A percentile compares a stretch with the other conserved stretches of the same genome.
These are phyloP conservation scores for Pangasius djambal DNA, from an alignment of 2,797 vertebrate genomes.

Conservation along the genomic window DNA sequence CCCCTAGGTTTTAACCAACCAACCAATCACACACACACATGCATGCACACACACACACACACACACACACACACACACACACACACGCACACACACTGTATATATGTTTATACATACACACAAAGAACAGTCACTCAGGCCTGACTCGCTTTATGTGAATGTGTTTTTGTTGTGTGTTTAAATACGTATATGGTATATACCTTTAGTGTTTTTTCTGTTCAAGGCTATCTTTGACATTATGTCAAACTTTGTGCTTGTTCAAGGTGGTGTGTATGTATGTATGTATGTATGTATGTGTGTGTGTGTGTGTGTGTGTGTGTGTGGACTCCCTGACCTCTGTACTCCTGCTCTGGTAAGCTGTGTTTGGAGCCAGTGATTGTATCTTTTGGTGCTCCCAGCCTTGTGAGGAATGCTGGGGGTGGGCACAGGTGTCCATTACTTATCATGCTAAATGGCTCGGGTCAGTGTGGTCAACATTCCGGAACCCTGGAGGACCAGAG, in stretches of 20 bases:
- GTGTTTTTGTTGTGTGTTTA: slow-evolving; percentile 11
- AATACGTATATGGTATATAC: slow-evolving; percentile 1
- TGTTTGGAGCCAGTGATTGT: slow-evolving; percentile 53
- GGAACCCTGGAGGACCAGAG: slow-evolving; percentile 50
- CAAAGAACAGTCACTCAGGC: slow-evolving; percentile 13
- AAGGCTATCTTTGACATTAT: slow-evolving; percentile 52
- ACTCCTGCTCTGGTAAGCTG: slow-evolving; percentile 21
- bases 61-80: slow-evolving; percentile 20
- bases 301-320: slow-evolving; percentile 14
- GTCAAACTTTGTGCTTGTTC: slow-evolving; percentile 1
- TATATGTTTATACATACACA: not conserved
- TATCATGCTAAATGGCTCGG: slow-evolving; percentile 55
- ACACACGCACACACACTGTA: slow-evolving; percentile 4
- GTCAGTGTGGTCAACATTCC: slow-evolving; percentile 59
- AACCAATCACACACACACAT: slow-evolving; percentile 32
- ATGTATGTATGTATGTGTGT: slow-evolving; percentile 5
- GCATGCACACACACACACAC: slow-evolving; percentile 28
- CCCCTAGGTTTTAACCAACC: slow-evolving; percentile 2
- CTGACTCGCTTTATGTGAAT: slow-evolving; percentile 14
- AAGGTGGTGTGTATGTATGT: slow-evolving; percentile 2
- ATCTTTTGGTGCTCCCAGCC: slow-evolving; percentile 48
- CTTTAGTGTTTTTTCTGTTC: not conserved
- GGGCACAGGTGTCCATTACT: slow-evolving; percentile 56
- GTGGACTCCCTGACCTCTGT: slow-evolving; percentile 34
- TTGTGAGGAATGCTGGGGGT: slow-evolving; percentile 51